Conservation (phyloP, 2,113 vertebrate species). For the Callipepla californica region DNA sequence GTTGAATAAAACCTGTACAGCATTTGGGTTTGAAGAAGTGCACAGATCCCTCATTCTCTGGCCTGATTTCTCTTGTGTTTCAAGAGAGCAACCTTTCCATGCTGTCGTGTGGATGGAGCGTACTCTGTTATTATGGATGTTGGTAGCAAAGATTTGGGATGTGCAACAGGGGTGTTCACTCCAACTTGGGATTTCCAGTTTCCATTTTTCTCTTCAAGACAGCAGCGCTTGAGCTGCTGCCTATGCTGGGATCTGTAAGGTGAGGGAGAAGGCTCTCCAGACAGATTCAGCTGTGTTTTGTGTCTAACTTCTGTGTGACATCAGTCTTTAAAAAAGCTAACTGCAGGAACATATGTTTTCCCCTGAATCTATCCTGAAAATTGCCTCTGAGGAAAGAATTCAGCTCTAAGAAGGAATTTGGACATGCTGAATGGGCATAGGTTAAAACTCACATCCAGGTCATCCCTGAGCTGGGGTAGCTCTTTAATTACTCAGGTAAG, state of each 20-base stretch:
- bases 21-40: background rate
- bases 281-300: background rate
- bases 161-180: background rate
- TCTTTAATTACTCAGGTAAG: background rate
- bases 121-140: background rate
- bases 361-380: background rate
- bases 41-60: background rate
- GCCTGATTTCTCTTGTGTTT: background rate
- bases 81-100: background rate
- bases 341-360: background rate
- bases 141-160: background rate
- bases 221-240: background rate
- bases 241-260: background rate
- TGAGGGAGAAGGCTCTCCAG: background rate
- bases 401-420: background rate
- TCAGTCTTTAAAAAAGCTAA: background rate
- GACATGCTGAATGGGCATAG: background rate
- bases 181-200: background rate
- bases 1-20: background rate
- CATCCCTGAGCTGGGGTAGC: background rate
- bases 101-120: background rate
- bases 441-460: background rate
- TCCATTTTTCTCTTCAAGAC: background rate
- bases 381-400: background rate
- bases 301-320: fast-evolving